Evolutionary conservation across 2,888 invertebrate genomes (phyloP).

Genomic region (Aphodius sticticus): DNA sequence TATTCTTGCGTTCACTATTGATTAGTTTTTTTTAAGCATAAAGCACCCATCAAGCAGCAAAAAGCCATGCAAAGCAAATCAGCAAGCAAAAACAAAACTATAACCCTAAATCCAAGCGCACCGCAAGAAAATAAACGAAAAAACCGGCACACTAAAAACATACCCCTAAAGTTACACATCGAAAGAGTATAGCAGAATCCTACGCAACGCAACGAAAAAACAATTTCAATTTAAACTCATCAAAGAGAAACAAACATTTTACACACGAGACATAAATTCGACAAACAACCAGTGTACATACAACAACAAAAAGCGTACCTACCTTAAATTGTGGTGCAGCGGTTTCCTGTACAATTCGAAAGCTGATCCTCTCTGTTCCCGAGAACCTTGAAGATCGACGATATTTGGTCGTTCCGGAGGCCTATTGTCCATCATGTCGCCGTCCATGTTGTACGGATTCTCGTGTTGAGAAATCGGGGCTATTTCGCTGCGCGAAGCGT

Average conservation of each 20-base stretch:
- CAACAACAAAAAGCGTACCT: constrained; percentile 50
- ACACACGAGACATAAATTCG: constrained; percentile 46
- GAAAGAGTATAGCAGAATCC: constrained; percentile 51
- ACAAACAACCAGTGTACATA: constrained; percentile 55
- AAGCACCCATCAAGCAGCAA: background rate
- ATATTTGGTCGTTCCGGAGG: constrained; percentile 53
- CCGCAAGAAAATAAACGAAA: too few relatives aligned
- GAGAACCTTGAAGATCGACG: constrained; percentile 80
- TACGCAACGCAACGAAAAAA: constrained; percentile 39
- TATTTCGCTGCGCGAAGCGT: constrained; percentile 58
- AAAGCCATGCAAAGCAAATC: constrained; percentile 17
- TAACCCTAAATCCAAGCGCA: background rate
- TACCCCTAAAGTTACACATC: constrained; percentile 49
- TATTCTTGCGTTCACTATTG: too few relatives aligned
- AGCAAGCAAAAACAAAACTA: constrained; percentile 36
- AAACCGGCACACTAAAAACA: constrained; percentile 39
- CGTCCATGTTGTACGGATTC: constrained; percentile 50
- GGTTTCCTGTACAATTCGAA: constrained; percentile 94
- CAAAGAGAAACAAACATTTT: constrained; percentile 52
- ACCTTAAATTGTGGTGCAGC: constrained; percentile 85
- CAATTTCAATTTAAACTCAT: background rate
- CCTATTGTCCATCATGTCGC: constrained; percentile 48
- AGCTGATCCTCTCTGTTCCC: constrained; percentile 93
- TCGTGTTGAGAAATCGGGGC: constrained; percentile 52
- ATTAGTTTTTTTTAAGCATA: too few relatives aligned